Percentiles rank a stretch among this genome's conserved stretches.
phyloP scores from a whole-genome alignment of 2,113 vertebrate genomes.

The Octodon degus region DNA sequence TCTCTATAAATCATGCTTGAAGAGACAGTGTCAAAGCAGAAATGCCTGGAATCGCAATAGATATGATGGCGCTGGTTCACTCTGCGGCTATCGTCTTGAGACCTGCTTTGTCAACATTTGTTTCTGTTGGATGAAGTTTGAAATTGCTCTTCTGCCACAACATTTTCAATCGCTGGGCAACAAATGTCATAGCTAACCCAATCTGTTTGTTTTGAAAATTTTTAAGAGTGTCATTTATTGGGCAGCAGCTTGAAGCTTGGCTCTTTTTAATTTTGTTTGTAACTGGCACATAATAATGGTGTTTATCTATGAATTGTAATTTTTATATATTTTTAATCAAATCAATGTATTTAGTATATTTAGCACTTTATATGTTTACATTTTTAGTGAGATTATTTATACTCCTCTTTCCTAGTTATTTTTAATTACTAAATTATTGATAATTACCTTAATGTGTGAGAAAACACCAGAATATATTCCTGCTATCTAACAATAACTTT shows the following conservation, averaged over 20 bases:
- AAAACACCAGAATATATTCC: no score
- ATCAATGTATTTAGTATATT: no score
- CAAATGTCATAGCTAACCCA: not conserved
- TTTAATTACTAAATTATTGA: not conserved
- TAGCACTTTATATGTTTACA: not conserved
- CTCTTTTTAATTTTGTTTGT: not conserved
- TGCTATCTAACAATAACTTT: not conserved
- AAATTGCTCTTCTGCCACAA: no score
- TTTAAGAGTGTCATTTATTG: not conserved
- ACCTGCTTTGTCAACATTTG: not conserved
- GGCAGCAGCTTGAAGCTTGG: not conserved
- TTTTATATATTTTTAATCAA: not conserved
- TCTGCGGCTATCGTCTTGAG: not conserved
- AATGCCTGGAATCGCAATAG: not conserved
- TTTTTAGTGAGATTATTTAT: not conserved
- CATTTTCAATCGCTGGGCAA: not conserved
- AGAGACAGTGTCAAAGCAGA: not conserved
- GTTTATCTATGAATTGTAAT: not conserved
- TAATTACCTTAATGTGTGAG: not conserved
- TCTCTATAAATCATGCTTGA: not conserved
- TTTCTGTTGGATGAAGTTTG: not conserved
- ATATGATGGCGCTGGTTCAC: not conserved
- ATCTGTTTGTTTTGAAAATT: not conserved
- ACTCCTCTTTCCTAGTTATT: not conserved
- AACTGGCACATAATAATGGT: not conserved